Base-by-base conservation (phyloP, 1,140 invertebrate species). In the Colletes gigas region DNA sequence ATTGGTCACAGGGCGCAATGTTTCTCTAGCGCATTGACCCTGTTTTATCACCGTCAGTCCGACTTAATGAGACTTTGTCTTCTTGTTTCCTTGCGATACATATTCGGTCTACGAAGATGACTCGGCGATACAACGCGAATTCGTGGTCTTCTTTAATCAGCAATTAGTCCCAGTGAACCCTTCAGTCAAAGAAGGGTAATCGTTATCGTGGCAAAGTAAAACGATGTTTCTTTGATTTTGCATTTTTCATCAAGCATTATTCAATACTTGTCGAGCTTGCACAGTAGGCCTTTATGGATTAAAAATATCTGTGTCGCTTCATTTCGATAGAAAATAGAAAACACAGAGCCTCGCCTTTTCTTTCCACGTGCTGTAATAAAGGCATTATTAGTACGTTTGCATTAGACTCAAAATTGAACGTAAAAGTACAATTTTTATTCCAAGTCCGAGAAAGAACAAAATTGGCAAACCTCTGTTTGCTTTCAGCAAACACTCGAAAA, bases 31-130 rank as follows among this genome's bases (percentile, higher is more conserved):
- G 57, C 81, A 44, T 54, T 78, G 65, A 76, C 81, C 79, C 65
- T 41, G 47, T 76, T 69, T 55, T 52, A 66, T 73, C 63, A 86
- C 84, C 83, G 83, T 83, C 68, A 67, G 80, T 50, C 66, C 30
- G 81, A 80, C 74, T 87, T 88, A 88, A 88, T 78, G 87, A 85
- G 83, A 78, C 85, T 87, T 77, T 80, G 85, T 65, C 21, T 81
- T 63, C 5, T 65, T 50, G 47, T n/a, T 47, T 50, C 15, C 15
- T 9, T 21, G 14, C n/a, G 21, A 7, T 65, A 50, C 47, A 50
- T 41, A 69, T 62, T 57, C 60, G 12, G 4, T 30, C n/a, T 9
- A 10, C 39, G 17, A 21, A 15, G 70, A 74, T 79, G 62, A 79
- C 39, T 73, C 17, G 15, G 60, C 44, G 71, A 67, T 67, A 55